Conservation (phyloP, 2,113 vertebrate species). For the Myotis lucifugus region DNA sequence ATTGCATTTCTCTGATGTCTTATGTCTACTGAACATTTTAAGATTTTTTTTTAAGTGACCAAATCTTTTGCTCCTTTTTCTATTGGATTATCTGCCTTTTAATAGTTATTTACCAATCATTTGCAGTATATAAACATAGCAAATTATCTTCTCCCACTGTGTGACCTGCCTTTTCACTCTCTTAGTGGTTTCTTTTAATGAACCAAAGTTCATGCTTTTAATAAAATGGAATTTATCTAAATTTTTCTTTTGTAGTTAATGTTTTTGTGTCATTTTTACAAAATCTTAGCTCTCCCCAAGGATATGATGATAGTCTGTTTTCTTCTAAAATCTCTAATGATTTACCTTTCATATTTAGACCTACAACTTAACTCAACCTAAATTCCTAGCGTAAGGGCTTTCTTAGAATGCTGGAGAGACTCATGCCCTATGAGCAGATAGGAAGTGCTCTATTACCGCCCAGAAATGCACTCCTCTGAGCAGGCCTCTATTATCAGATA, state of each 20-base stretch:
- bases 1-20: neutral
- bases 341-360: slow-evolving; percentile 33
- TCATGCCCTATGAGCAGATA: neutral
- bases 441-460: neutral
- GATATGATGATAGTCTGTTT: neutral
- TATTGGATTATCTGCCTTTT: neutral
- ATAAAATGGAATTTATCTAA: neutral
- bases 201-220: neutral
- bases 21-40: neutral
- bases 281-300: neutral
- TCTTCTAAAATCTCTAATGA: neutral
- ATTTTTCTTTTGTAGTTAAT: neutral
- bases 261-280: neutral
- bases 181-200: neutral
- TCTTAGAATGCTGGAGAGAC: neutral
- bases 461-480: neutral
- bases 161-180: neutral
- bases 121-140: neutral
- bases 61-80: neutral
- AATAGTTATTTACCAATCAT: neutral
- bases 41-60: neutral
- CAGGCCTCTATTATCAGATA: neutral
- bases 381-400: neutral
- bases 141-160: neutral
- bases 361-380: neutral